These are phyloP conservation scores for Pseudomyrmex flavicornis DNA, from an alignment of 1,140 invertebrate species.

Conservation along the genomic window DNA sequence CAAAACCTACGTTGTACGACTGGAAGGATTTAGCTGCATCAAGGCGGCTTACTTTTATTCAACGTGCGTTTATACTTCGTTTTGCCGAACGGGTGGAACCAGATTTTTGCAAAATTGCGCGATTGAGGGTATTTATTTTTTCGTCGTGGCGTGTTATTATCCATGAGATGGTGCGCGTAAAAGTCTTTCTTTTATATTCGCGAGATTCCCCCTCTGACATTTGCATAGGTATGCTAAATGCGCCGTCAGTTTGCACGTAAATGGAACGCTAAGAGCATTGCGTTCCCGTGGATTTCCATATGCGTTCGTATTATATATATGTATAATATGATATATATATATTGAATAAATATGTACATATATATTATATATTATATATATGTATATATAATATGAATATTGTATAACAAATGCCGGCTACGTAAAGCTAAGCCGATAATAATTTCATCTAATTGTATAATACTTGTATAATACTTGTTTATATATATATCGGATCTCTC, in stretches of 20 bases:
- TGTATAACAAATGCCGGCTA: no score
- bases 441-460: neutral
- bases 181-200: constrained; percentile 64
- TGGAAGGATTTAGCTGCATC: neutral
- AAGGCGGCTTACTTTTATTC: neutral
- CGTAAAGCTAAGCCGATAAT: neutral
- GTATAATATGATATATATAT: neutral
- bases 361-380: neutral
- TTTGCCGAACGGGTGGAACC: constrained; percentile 13
- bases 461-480: neutral
- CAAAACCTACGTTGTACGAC: neutral
- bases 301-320: neutral
- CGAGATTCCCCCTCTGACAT: constrained; percentile 59
- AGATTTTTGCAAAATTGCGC: constrained; percentile 58
- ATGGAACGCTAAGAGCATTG: constrained; percentile 36
- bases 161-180: neutral
- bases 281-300: constrained; percentile 12
- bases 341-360: no score
- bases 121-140: constrained; percentile 34
- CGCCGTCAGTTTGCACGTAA: constrained; percentile 3
- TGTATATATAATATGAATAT: neutral
- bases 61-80: constrained; percentile 6
- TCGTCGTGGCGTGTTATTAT: constrained; percentile 21
- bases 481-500: constrained; percentile 1
- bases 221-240: constrained; percentile 53